Base-by-base conservation (phyloP, 2,888 invertebrate species). In the Rutpela maculata region DNA sequence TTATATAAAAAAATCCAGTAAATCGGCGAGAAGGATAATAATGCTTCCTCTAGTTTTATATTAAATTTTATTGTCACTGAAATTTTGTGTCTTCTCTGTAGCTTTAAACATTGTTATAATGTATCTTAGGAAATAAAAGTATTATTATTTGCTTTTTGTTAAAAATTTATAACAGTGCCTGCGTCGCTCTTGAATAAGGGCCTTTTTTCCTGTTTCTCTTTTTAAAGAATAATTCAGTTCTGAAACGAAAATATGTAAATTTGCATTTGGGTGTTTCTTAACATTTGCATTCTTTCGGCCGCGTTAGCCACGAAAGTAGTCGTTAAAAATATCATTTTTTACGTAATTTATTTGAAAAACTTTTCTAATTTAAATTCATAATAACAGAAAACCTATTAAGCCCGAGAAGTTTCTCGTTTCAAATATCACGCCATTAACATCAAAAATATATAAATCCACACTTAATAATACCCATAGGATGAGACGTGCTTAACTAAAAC, bases 341-440 rank as follows among this genome's bases (percentile, higher is more conserved):
- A 74, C 74, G 74, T 76, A 72, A 80, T 78, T 74, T 57, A 65
- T 77, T 50, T 22, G 72, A 72, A 67, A 72, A 80, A 80, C 67
- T 80, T 80, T 80, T 80, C 78, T 76, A 78, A 80, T 80, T 78
- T 78, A 77, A 80, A 80, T 80, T 80, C 80, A 78, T 80, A 78
- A 80, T 80, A 74, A 74, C 60, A 6, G 56, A 74, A 80, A 80
- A 80, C 73, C 77, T 77, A 62, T 62, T 68, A 56, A 65, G 71
- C 35, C 57, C 26, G 12, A 22, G n/a, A 26, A 31, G 18, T 19
- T 19, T 43, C 43, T 60, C 68, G 66, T 68, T 62, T 68, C 26
- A 31, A 60, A 31, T 60, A 26, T 60, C 60, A 15, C 19, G n/a
- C 70, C 70, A 15, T 60, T 60, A 60, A 60, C 60, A 60, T 26